Evolutionary conservation across 2,797 vertebrate genomes (phyloP).

Genomic region (Notamacropus eugenii): DNA sequence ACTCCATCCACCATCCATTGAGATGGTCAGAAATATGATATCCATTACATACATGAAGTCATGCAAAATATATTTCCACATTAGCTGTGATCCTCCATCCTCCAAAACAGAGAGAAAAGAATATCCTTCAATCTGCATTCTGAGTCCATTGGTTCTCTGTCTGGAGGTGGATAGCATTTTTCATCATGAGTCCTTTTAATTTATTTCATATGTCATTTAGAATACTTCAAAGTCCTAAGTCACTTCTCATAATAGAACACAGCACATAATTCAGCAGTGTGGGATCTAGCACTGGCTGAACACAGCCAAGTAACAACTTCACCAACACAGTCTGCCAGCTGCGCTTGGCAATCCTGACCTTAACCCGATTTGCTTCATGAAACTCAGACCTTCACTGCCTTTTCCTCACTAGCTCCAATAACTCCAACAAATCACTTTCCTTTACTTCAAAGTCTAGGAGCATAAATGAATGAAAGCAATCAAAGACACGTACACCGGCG

Average conservation of each 20-base stretch:
- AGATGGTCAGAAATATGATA: background rate
- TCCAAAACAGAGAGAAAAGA: background rate
- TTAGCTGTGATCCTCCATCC: background rate
- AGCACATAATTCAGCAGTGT: slow-evolving; percentile 39
- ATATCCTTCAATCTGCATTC: background rate
- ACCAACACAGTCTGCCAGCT: slow-evolving; percentile 27
- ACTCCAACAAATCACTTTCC: slow-evolving; percentile 13
- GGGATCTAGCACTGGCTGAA: background rate
- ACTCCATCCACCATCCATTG: background rate
- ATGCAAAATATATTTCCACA: background rate
- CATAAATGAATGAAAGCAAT: slow-evolving; percentile 36
- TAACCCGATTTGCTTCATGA: slow-evolving; percentile 11
- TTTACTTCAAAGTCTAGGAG: slow-evolving; percentile 43
- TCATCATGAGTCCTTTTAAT: background rate
- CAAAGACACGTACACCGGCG: background rate
- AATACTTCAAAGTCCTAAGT: slow-evolving; percentile 10
- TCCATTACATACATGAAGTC: background rate
- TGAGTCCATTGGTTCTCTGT: background rate
- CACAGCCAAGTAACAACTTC: background rate
- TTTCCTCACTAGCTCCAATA: slow-evolving; percentile 34
- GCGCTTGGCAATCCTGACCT: slow-evolving; percentile 8
- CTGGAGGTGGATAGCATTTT: background rate
- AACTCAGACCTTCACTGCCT: slow-evolving; percentile 1
- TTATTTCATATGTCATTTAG: slow-evolving; percentile 27
- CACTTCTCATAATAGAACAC: slow-evolving; percentile 35